A percentile compares a stretch with the other conserved stretches of the same genome.
phyloP scores from a whole-genome alignment of 2,888 invertebrate genomes.

The Lithosia quadra region DNA sequence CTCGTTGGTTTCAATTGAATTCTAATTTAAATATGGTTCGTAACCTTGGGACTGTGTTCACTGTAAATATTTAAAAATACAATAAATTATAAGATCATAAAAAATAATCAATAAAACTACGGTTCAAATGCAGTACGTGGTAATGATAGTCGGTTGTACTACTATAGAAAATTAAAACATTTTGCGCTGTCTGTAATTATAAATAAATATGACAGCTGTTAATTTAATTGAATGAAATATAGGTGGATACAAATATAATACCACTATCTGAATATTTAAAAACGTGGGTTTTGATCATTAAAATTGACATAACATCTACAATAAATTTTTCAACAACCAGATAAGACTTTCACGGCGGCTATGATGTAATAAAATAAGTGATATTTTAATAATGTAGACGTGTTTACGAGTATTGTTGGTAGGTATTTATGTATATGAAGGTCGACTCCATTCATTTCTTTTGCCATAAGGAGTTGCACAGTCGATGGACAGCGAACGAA shows the following conservation, averaged over 20 bases:
- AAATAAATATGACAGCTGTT: background rate
- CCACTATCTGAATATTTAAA: background rate
- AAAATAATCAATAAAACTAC: background rate
- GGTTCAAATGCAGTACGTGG: too few relatives aligned
- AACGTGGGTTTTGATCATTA: conserved; percentile 21
- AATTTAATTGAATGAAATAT: background rate
- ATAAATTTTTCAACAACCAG: conserved; percentile 35
- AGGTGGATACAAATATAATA: background rate
- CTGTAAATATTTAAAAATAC: background rate
- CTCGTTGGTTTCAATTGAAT: background rate
- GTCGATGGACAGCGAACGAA: conserved; percentile 79
- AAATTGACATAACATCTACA: conserved; percentile 23
- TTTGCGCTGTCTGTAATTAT: background rate
- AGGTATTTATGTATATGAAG: conserved; percentile 28
- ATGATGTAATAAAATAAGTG: conserved; percentile 32
- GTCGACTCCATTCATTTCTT: conserved; percentile 61
- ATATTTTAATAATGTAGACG: conserved; percentile 37
- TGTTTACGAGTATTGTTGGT: conserved; percentile 27
- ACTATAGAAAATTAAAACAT: too few relatives aligned
- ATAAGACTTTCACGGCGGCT: conserved; percentile 21
- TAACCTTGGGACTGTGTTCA: background rate
- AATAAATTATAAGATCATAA: background rate
- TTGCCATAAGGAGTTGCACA: conserved; percentile 71
- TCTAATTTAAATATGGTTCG: background rate
- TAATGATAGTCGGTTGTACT: too few relatives aligned